Evolutionary conservation across 2,888 invertebrate species (phyloP).

Genomic region (Cantharis nigra): DNA sequence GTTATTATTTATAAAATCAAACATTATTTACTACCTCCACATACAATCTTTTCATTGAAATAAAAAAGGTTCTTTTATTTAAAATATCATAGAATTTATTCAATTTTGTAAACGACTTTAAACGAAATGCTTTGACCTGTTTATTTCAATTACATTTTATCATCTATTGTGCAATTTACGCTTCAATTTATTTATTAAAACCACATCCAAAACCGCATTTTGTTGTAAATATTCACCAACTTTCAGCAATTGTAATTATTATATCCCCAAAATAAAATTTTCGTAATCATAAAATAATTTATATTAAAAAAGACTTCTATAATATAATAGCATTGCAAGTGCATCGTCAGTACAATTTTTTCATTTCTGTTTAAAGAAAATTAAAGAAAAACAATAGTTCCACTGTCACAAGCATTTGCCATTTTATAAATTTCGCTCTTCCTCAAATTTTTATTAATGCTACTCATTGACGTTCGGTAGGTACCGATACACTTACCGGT

Average conservation of each 20-base stretch:
- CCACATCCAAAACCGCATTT: slow-evolving; percentile 7
- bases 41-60: background rate
- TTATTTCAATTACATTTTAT: background rate
- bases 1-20: background rate
- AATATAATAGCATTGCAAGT: too few relatives aligned
- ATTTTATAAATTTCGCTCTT: background rate
- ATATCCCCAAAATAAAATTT: too few relatives aligned
- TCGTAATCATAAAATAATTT: too few relatives aligned
- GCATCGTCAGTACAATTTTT: background rate
- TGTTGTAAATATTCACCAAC: background rate
- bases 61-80: background rate
- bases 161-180: background rate
- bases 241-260: background rate
- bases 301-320: too few relatives aligned
- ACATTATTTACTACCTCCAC: background rate
- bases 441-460: background rate
- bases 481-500: background rate
- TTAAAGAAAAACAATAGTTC: background rate
- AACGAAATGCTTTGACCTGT: background rate
- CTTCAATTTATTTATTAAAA: background rate
- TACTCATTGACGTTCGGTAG: background rate
- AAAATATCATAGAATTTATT: background rate
- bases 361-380: background rate
- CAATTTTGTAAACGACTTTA: background rate
- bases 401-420: background rate